Base-by-base conservation (phyloP, 2,797 vertebrate species). In the Hozukius guyotensis region DNA sequence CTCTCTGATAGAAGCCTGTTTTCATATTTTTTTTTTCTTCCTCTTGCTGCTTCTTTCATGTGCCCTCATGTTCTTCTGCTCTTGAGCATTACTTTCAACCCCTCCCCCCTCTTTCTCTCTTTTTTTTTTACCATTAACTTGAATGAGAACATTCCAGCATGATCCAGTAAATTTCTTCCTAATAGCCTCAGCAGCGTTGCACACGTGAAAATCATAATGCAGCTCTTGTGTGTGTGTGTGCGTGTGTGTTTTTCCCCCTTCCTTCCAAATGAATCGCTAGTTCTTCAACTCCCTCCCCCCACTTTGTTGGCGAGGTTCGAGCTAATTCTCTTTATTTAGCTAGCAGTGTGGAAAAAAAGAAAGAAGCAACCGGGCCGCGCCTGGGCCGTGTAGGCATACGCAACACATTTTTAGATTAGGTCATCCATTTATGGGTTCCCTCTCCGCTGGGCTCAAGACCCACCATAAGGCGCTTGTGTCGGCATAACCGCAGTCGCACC, bases 251-350 rank as follows among this genome's bases (percentile, higher is more conserved):
- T 88, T 88, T 80, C 77, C 70, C 82, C 82, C 25, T 77, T 89
- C 84, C 71, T 88, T 83, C 80, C 76, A 87, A 92, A 93, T 89
- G 84, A 94, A 92, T 93, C 75, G 80, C 65, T 89, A 85, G 92
- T 94, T 93, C 94, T 93, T 91, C 69, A 82, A 76, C 83, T 72
- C 97, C 97, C 96, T 94, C 96, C 96, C 90, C 92, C 91, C 72
- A 87, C 82, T 86, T 90, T 92, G 83, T 88, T 88, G 86, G 72
- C 72, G 25, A 88, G 91, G 87, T 95, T 94, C 78, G 86, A 90
- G 92, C 89, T 94, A 84, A 94, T 95, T 94, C 88, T 90, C 87
- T 93, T 95, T 92, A 94, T 94, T 94, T 92, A 90, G 87, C 86
- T 71, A 67, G 82, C 84, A 78, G 59, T 77, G 62, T 83, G 82